Evolutionary conservation across 2,888 invertebrate genomes (phyloP), one percentile per base, ranked within the genome.

Genomic region (Cheilosia scutellata): DNA sequence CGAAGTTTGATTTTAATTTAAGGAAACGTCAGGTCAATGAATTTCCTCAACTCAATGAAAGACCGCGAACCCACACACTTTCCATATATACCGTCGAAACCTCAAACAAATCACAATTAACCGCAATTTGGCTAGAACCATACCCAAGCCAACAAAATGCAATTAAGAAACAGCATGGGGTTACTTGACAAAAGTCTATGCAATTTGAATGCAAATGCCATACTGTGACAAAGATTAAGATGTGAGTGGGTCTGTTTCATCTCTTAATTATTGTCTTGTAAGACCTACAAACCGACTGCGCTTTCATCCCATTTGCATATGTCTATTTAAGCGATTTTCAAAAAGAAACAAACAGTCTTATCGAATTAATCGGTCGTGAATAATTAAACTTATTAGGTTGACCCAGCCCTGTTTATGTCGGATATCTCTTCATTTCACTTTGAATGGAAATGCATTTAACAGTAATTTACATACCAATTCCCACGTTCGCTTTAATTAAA

Each of bases 341-440:
- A 71, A 65, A 57, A 58, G 51, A 66, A 49, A 82, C 60, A 66
- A 72, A 60, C 51, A 37, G 29, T 53, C 63, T 77, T 37, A 25
- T 68, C 37, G 71, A 68, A 77, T 72, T 77, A 72, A 77, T 82
- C 60, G 33, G 40, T 51, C 57, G 44, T 82, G 76, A 82, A 86
- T 86, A 77, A 71, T 76, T 76, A 71, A 76, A 49, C 51, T 58
- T 71, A 62, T 31, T 49, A 2, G 63, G 13, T 29, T 44, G 25
- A 31, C 53, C n/a, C n/a, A 13, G 40, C 37, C 4, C 49, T 29
- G 13, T 51, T 51, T 27, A 13, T 25, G 25, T 29, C 13, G 11
- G 78, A 63, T 57, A 65, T 53, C 68, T 70, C 77, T 77, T 77
- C 53, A 78, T 78, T 63, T 37, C 57, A 31, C 25, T 27, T 25